Evolutionary conservation across 2,113 vertebrate species (phyloP).

Genomic region (Notothenia rossii): DNA sequence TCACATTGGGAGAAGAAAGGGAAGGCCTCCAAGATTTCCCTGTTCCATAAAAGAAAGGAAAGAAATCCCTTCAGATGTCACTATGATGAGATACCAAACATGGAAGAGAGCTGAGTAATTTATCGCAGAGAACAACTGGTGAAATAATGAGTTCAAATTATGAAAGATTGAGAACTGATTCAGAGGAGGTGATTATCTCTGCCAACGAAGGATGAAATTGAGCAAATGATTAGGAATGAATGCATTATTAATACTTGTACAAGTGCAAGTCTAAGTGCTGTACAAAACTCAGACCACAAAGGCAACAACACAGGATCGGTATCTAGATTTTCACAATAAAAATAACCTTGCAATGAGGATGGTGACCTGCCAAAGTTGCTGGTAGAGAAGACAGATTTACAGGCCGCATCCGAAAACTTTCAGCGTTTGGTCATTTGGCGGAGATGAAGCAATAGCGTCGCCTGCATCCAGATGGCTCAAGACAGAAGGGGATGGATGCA

Average conservation of each 20-base stretch:
- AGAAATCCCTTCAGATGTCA: not conserved
- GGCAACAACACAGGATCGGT: not conserved
- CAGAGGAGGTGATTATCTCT: slow-evolving; percentile 60
- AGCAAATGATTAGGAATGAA: slow-evolving; percentile 54
- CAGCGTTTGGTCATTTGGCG: slow-evolving; percentile 66
- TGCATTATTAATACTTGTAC: slow-evolving; percentile 49
- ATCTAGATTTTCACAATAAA: slow-evolving; percentile 35
- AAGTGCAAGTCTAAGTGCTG: slow-evolving; percentile 19
- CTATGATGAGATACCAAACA: slow-evolving; percentile 34
- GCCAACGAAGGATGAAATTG: slow-evolving; percentile 56
- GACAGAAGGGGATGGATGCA: slow-evolving; percentile 65
- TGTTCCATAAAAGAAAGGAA: not conserved
- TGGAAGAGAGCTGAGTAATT: slow-evolving; percentile 21
- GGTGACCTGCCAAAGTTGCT: slow-evolving; percentile 67
- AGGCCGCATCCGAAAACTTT: slow-evolving; percentile 49
- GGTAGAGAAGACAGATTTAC: slow-evolving; percentile 55
- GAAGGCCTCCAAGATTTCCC: not conserved
- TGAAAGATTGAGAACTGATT: slow-evolving; percentile 54
- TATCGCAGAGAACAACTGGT: slow-evolving; percentile 43
- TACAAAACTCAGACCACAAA: slow-evolving; percentile 12
- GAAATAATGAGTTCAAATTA: slow-evolving; percentile 60
- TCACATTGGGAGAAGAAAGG: slow-evolving; percentile 2
- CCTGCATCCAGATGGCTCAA: slow-evolving; percentile 69
- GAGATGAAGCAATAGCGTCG: slow-evolving; percentile 60
- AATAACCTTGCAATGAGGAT: slow-evolving; percentile 33